phyloP scores from a whole-genome alignment of 2,797 vertebrate species.

The Craterocephalus amniculus region DNA sequence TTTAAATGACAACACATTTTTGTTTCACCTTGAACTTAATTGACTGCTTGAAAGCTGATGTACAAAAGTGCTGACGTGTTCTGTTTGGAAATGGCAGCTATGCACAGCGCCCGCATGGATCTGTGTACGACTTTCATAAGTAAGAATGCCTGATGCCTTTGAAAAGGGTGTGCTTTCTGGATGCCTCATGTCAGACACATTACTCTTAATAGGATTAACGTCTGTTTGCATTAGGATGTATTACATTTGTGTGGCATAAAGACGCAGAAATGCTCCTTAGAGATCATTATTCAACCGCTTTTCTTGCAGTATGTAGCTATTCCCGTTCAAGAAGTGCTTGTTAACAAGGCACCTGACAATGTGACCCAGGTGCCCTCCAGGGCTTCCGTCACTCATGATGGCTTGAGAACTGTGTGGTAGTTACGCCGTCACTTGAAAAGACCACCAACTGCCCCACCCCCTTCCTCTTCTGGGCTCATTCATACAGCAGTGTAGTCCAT shows the following conservation, averaged over 20 bases:
- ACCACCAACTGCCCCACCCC: constrained; percentile 1
- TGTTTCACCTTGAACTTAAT: constrained; percentile 86
- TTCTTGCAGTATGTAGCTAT: constrained; percentile 12
- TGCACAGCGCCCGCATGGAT: constrained; percentile 43
- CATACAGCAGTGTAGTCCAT: constrained; percentile 39
- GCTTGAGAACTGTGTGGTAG: constrained; percentile 44
- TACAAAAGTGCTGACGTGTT: constrained; percentile 78
- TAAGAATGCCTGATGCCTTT: constrained; percentile 9
- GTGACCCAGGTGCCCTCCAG: constrained; percentile 54
- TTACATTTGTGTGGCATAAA: constrained; percentile 24
- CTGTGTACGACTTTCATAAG: constrained; percentile 13
- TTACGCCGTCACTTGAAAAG: constrained; percentile 51
- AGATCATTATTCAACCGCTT: constrained; percentile 10
- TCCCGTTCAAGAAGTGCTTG: constrained; percentile 20
- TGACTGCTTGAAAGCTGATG: constrained; percentile 77
- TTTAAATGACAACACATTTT: constrained; percentile 80
- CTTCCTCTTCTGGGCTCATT: constrained; percentile 2
- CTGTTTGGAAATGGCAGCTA: constrained; percentile 46
- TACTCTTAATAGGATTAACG: constrained; percentile 40
- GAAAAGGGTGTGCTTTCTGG: constrained; percentile 14
- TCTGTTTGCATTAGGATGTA: constrained; percentile 43
- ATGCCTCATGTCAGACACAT: constrained; percentile 31
- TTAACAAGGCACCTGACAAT: constrained; percentile 57
- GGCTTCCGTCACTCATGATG: constrained; percentile 60
- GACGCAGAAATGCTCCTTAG: constrained; percentile 20